phyloP scores from a whole-genome alignment of 2,888 invertebrate species.

The Lordiphosa fenestrarum region DNA sequence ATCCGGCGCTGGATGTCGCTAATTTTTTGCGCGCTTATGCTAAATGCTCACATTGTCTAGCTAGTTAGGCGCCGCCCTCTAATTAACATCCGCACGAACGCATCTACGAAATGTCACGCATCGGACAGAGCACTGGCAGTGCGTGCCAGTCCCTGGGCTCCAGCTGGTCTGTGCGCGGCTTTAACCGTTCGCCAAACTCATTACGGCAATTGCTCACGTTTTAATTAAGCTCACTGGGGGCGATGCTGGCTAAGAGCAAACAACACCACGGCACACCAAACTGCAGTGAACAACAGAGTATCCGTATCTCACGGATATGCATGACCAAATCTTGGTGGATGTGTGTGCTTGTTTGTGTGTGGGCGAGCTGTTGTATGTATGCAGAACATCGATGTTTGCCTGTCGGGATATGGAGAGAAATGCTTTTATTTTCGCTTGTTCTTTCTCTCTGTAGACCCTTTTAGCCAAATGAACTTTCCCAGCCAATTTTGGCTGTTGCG shows the following conservation, averaged over 20 bases:
- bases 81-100: slow-evolving; percentile 41
- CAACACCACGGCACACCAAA: neutral
- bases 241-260: slow-evolving; percentile 14
- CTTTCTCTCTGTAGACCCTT: slow-evolving; percentile 2
- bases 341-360: slow-evolving; percentile 1
- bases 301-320: slow-evolving; percentile 29
- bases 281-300: slow-evolving; percentile 5
- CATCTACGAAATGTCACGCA: slow-evolving; percentile 17
- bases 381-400: slow-evolving; percentile 24
- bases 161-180: slow-evolving; percentile 8
- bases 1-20: slow-evolving; percentile 5
- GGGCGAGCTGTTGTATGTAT: slow-evolving; percentile 8
- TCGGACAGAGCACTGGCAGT: slow-evolving; percentile 5
- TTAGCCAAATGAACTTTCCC: slow-evolving; percentile 29
- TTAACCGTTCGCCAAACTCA: slow-evolving; percentile 44
- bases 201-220: slow-evolving; percentile 47
- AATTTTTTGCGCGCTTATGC: slow-evolving; percentile 35
- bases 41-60: slow-evolving; percentile 42
- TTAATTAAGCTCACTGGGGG: slow-evolving; percentile 46
- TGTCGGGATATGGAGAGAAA: slow-evolving; percentile 25
- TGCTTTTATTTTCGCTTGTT: slow-evolving; percentile 22
- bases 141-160: slow-evolving; percentile 17
- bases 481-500: slow-evolving; percentile 21
- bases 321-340: slow-evolving; percentile 6
- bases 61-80: slow-evolving; percentile 35